Evolutionary conservation across 2,797 vertebrate species (phyloP).

Genomic region (Sebastes reedi): DNA sequence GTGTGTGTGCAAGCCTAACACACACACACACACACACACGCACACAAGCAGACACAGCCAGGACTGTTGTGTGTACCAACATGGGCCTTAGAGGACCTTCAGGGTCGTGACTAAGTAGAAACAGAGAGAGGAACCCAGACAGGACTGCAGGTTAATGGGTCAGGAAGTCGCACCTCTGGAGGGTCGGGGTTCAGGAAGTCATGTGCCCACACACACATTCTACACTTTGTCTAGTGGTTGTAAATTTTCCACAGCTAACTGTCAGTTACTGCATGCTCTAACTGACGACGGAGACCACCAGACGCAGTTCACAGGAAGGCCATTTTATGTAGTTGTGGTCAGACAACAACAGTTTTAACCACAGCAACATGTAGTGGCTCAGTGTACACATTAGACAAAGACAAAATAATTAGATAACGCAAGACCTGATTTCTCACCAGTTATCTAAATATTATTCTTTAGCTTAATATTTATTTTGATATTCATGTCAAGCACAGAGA

Average conservation of each 20-base stretch:
- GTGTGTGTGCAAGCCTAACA: conserved; percentile 19
- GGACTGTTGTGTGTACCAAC: neutral
- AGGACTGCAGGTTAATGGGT: conserved; percentile 20
- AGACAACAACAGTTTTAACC: neutral
- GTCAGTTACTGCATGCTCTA: neutral
- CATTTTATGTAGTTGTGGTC: neutral
- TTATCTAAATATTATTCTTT: neutral
- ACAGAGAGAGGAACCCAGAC: conserved; percentile 16
- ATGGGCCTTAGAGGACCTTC: neutral
- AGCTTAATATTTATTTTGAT: neutral
- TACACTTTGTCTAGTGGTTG: conserved; percentile 10
- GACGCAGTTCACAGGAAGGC: neutral
- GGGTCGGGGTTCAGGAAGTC: conserved; percentile 16
- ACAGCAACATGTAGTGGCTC: neutral
- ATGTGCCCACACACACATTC: neutral
- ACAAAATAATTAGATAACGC: neutral
- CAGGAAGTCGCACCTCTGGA: conserved; percentile 58
- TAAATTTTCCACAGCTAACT: neutral
- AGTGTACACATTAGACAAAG: neutral
- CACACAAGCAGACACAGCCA: conserved; percentile 12
- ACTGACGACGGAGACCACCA: neutral
- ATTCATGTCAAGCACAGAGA: neutral
- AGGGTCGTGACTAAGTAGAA: conserved; percentile 13
- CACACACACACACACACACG: neutral
- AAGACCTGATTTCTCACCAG: neutral